Conservation (phyloP, 2,113 vertebrate species). For the Misgurnus anguillicaudatus region DNA sequence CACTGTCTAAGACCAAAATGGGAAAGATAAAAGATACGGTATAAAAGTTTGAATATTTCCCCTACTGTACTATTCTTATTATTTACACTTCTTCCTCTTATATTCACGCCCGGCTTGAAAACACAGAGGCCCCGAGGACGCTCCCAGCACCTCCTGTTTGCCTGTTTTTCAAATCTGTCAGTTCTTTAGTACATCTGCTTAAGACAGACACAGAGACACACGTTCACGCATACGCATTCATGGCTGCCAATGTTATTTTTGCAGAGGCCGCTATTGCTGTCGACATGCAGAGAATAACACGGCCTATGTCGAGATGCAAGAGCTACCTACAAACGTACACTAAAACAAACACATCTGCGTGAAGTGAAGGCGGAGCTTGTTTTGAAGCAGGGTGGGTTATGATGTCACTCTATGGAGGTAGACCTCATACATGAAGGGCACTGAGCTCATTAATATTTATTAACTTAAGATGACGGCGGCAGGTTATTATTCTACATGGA, state of each 20-base stretch:
- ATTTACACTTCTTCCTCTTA: constrained; percentile 24
- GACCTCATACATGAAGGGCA: no score
- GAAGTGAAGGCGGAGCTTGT: not conserved
- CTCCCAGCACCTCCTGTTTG: constrained; percentile 38
- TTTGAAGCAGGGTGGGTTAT: no score
- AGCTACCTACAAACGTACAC: not conserved
- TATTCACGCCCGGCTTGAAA: constrained; percentile 32
- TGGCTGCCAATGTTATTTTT: constrained; percentile 35
- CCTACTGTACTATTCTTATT: not conserved
- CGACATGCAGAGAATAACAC: constrained; percentile 23
- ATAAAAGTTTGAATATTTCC: constrained; percentile 9
- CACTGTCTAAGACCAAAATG: not conserved
- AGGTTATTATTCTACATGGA: no score
- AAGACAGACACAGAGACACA: constrained; percentile 49
- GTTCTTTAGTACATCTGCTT: constrained; percentile 70
- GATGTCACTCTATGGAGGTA: no score
- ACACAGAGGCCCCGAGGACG: constrained; percentile 47
- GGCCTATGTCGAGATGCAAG: constrained; percentile 4
- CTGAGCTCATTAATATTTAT: no score
- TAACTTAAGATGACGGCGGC: no score
- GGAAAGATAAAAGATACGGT: not conserved
- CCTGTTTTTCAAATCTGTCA: constrained; percentile 79
- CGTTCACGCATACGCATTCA: constrained; percentile 1
- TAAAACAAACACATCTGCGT: not conserved
- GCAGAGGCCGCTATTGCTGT: constrained; percentile 26